phyloP scores from a whole-genome alignment of 2,797 vertebrate genomes.

The Uromys caudimaculatus region DNA sequence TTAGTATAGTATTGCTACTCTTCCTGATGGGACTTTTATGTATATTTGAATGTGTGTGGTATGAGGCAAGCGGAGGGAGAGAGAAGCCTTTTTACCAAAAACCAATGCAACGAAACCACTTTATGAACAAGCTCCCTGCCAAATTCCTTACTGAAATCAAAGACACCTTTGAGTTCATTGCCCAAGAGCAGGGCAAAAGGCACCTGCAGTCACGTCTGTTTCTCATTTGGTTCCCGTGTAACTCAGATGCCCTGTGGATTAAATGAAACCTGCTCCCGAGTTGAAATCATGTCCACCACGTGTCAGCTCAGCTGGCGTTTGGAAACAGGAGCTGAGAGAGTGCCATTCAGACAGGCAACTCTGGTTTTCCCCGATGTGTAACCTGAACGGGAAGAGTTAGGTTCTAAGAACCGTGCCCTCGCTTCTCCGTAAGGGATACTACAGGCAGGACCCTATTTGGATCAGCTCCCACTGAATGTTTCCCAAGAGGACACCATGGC shows the following conservation, averaged over 20 bases:
- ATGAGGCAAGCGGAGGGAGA: not conserved
- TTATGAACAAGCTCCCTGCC: constrained; percentile 64
- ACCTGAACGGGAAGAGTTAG: constrained; percentile 16
- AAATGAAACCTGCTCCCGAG: constrained; percentile 73
- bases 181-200: constrained; percentile 45
- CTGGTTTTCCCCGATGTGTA: not conserved
- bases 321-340: constrained; percentile 66
- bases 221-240: constrained; percentile 76
- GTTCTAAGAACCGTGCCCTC: not conserved
- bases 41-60: constrained; percentile 69
- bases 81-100: constrained; percentile 53
- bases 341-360: constrained; percentile 53
- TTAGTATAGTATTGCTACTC: constrained; percentile 54
- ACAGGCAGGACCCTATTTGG: constrained; percentile 45
- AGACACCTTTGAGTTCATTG: constrained; percentile 67
- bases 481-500: constrained; percentile 5
- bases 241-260: constrained; percentile 76
- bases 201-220: constrained; percentile 73
- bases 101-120: constrained; percentile 66
- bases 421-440: constrained; percentile 17
- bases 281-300: constrained; percentile 53
- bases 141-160: constrained; percentile 68
- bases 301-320: constrained; percentile 71
- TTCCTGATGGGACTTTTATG: constrained; percentile 68
- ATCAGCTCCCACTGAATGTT: not conserved